These are phyloP conservation scores for Drosophila prolongata DNA, from an alignment of 2,888 invertebrate genomes.

Conservation along the genomic window DNA sequence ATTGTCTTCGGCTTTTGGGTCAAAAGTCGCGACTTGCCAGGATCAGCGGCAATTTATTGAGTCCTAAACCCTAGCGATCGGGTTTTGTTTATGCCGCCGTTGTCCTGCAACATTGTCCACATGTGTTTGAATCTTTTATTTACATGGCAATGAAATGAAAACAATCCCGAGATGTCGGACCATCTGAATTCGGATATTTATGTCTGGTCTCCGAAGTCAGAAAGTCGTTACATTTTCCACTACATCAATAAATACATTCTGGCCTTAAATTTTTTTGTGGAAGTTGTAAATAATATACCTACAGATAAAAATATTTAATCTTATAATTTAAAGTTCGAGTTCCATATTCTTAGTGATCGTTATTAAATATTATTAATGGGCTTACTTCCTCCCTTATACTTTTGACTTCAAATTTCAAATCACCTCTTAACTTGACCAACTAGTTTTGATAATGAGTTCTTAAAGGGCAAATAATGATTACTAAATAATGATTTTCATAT, in stretches of 20 bases:
- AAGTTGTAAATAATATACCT: not conserved
- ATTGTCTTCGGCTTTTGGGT: conserved; percentile 58
- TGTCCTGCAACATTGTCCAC: conserved; percentile 47
- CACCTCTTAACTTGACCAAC: not conserved
- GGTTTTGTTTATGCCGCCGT: conserved; percentile 62
- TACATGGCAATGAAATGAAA: conserved; percentile 16
- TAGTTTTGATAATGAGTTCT: not conserved
- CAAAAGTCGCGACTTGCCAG: conserved; percentile 61
- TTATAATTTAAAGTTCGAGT: too few species aligned
- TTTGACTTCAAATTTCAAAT: not conserved
- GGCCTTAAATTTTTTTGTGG: not conserved
- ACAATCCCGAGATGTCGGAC: conserved; percentile 7
- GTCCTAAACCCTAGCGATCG: conserved; percentile 3
- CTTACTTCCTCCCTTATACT: not conserved
- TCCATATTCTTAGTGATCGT: too few species aligned
- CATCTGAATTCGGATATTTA: conserved; percentile 20
- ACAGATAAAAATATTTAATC: too few species aligned
- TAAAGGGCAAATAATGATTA: not conserved
- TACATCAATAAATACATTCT: not conserved
- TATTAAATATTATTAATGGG: too few species aligned
- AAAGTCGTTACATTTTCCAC: not conserved
- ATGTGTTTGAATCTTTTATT: conserved; percentile 56
- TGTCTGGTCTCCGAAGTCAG: conserved; percentile 10
- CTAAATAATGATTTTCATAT: not conserved
- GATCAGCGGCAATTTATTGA: conserved; percentile 45